Base-by-base conservation (phyloP, 2,888 invertebrate species). In the Athripsodes cinereus region DNA sequence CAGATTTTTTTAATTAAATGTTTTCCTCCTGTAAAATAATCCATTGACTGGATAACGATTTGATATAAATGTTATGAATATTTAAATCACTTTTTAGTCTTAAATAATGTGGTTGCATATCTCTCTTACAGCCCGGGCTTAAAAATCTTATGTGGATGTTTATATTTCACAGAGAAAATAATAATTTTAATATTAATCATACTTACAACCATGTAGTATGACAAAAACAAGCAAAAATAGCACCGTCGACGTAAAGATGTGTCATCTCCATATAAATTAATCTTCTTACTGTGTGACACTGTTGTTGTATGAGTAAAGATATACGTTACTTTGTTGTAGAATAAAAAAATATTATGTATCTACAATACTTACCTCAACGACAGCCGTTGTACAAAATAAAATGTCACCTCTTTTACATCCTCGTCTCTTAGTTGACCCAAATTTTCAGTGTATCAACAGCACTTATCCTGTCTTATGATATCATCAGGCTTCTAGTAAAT, bases 201-300 rank as follows among this genome's bases (percentile, higher is more conserved):
- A n/a, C n/a, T n/a, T n/a, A n/a, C n/a, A n/a, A n/a, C n/a, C 40
- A 40, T 40, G 40, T 40, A 40, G 40, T 3, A 40, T 6, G 13
- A 40, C 8, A 40, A 40, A 40, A 40, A 40, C 13, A 40, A 40
- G 13, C 5, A 40, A 40, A 8, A 40, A 40, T 3, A 40, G 40
- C 26, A n/a, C n/a, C n/a, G n/a, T 26, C 3, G 10, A 3, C 26
- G 26, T 26, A 26, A 26, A 40, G 40, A 40, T 40, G 40, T 40
- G 40, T 40, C 40, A 40, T 40, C 40, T 40, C 40, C 40, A 40
- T 40, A 40, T 40, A 40, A 40, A 40, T 40, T 40, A 40, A 40
- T 40, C 40, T 40, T 40, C 40, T 40, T 40, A 13, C 31, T 31
- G 40, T 16, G 13, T n/a, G 13, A 40, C 40, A 16, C 5, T 2